Base-by-base conservation (phyloP, 2,797 vertebrate species). In the Xyrichtys novacula region DNA sequence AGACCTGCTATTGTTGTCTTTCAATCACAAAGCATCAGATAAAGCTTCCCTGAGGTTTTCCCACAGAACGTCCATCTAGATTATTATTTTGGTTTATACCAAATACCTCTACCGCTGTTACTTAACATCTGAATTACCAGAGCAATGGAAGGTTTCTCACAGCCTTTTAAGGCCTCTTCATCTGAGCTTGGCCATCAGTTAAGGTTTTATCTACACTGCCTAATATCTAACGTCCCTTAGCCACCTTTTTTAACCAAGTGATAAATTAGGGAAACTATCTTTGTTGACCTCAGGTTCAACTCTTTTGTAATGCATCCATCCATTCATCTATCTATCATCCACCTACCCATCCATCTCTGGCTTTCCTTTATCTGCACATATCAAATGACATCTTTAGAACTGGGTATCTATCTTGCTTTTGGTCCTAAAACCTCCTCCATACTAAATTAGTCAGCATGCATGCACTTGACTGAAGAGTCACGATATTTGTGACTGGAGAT, bases 301-400 rank as follows among this genome's bases (percentile, higher is more conserved):
- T 55, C 61, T 50, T 80, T 75, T 71, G 74, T 71, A 28, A 36
- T 54, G 42, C 58, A 53, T 44, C 61, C 65, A 60, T 9, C 58
- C 57, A 38, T 64, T n/a, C 39, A 40, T 36, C n/a, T 16, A 15
- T 36, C 11, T 14, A 36, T 4, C 39, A 40, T 36, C n/a, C 6
- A 15, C 15, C 11, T 14, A 36, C 9, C 49, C 48, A 55, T 20
- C 42, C 61, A 39, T 61, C 48, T 43, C 28, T 56, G 25, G 46
- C 61, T 52, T 52, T 6, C 40, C 36, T 29, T 66, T 79, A 70
- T 84, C 73, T 67, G 20, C 60, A 64, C 46, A 40, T 67, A 84
- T 84, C 73, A 59, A 26, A 84, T 84, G 43, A 57, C 71, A 34
- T 26, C 26, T 56, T 42, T 47, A 31, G 73, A 77, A 68, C 60